Evolutionary conservation across 64 coral and sea anemone genomes (phyloP), one percentile per base, ranked within the genome.

Genomic region (Acropora yongei): DNA sequence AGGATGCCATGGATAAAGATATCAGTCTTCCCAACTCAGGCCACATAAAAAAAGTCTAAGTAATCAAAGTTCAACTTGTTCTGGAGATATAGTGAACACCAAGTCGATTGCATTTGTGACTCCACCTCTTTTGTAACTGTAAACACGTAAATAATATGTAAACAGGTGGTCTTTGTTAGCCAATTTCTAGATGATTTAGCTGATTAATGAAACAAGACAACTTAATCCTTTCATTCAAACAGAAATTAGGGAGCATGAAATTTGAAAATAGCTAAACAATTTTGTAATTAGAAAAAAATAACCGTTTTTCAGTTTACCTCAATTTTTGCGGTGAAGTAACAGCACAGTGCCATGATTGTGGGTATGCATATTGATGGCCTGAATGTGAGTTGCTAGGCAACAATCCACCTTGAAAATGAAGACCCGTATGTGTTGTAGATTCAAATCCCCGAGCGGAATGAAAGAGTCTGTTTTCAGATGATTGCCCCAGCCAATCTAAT

Each of bases 381-480:
- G 61, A 20, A 14, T 85, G 65, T 18, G 82, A 47, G 16, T 67
- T 85, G 18, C 61, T 9, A 3, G 65, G 82, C 9, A 85, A 85
- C 82, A 82, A 39, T 63, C 50, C 20, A 63, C 79, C 79, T 63
- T 85, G 82, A 4, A 68, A 85, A 14, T 69, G 61, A 61, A 71
- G 82, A 19, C 82, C 65, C 47, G 20, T 71, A 12, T 46, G 44
- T 71, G 71, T 16, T 18, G 82, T 30, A 17, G 82, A 71, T n/a
- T 72, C 82, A 85, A 49, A 85, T 48, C 82, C 65, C 82, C 82
- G 71, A 11, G 82, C 6, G 20, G 82, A 68, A 11, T 44, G 41
- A 6, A 48, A 85, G n/a, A 85, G 5, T 71, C 82, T 78, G 46
- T 42, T 77, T 78, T 93, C 91, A 55, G 91, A 83, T 17, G 91